phyloP scores from a whole-genome alignment of 1,140 invertebrate genomes.

The Microplitis mediator region DNA sequence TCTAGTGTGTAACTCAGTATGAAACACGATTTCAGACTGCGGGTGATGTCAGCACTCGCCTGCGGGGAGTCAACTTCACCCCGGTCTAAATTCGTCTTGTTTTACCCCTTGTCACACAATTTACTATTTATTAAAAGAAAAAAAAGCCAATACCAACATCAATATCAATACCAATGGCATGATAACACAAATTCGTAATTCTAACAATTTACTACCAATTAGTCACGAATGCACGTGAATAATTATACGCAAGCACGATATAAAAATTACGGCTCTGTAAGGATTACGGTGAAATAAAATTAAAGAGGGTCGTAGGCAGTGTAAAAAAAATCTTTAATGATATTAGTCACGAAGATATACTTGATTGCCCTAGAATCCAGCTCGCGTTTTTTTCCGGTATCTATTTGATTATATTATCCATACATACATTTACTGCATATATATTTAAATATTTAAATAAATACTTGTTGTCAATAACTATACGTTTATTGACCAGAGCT shows the following conservation, averaged over 20 bases:
- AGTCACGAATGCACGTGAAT: neutral
- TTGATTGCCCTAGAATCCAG: constrained; percentile 31
- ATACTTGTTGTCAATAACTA: neutral
- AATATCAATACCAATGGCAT: neutral
- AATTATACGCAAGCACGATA: constrained; percentile 2
- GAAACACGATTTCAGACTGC: too few relatives aligned
- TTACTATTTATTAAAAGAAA: too few relatives aligned
- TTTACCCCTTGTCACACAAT: too few relatives aligned
- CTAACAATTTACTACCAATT: neutral
- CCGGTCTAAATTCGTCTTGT: too few relatives aligned
- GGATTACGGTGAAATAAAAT: neutral
- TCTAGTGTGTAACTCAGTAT: too few relatives aligned
- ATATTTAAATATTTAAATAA: neutral
- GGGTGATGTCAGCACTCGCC: too few relatives aligned
- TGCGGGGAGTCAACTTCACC: too few relatives aligned
- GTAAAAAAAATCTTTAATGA: neutral
- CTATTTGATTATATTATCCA: neutral
- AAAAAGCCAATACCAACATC: neutral
- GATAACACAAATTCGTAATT: neutral
- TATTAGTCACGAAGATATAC: constrained; percentile 16
- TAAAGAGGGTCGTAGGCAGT: neutral
- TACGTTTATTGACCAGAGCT: too few relatives aligned
- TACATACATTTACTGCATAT: neutral
- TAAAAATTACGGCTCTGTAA: neutral
- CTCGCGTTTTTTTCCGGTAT: neutral